Evolutionary conservation across 1,140 invertebrate species (phyloP).

Genomic region (Sinella curviseta): DNA sequence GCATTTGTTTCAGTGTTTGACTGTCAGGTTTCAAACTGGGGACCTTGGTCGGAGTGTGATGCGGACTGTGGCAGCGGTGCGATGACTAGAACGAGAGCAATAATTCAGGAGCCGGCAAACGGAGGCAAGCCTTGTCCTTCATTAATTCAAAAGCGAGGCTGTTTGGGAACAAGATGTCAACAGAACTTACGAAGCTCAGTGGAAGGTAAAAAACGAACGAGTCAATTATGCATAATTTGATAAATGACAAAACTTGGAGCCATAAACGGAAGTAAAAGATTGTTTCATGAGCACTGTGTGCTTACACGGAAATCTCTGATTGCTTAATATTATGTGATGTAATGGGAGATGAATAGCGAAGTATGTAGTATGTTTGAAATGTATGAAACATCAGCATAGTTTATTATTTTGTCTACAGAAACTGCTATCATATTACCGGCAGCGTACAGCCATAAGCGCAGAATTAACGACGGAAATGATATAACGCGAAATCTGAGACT

Average conservation of each 20-base stretch:
- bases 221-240: conserved; percentile 49
- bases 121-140: conserved; percentile 73
- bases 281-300: neutral
- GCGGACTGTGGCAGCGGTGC: conserved; percentile 72
- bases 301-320: too few species aligned
- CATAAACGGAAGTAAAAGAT: neutral
- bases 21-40: conserved; percentile 74
- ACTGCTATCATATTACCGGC: conserved; percentile 77
- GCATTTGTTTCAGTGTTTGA: conserved; percentile 64
- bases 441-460: conserved; percentile 66
- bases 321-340: neutral
- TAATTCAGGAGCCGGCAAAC: conserved; percentile 66
- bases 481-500: conserved; percentile 72
- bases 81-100: conserved; percentile 66
- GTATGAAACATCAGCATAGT: neutral
- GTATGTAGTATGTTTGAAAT: too few species aligned
- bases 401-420: conserved; percentile 62
- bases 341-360: too few species aligned
- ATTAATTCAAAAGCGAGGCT: conserved; percentile 69
- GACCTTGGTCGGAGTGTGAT: conserved; percentile 73
- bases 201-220: conserved; percentile 68
- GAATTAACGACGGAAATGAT: conserved; percentile 71
- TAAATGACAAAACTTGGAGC: neutral
- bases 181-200: conserved; percentile 67
- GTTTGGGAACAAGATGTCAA: conserved; percentile 69